These are phyloP conservation scores for Meandrina meandrites DNA, from an alignment of 92 coral and sea anemone genomes.

Conservation along the genomic window DNA sequence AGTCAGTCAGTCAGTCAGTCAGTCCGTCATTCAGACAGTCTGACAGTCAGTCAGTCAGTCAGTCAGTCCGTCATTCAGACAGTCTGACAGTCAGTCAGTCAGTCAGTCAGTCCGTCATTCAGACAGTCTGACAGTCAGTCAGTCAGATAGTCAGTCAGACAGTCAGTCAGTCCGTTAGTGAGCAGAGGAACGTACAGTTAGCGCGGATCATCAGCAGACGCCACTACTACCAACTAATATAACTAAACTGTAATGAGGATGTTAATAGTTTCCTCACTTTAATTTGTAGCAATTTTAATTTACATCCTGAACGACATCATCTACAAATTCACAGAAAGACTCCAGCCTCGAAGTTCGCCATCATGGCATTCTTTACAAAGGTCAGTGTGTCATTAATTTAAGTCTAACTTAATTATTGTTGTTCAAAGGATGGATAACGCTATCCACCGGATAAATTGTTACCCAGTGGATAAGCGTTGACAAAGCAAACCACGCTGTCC, in stretches of 20 bases:
- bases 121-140: too few species aligned
- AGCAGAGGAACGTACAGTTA: not conserved
- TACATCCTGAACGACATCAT: not conserved
- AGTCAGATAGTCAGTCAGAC: too few species aligned
- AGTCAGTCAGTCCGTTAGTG: too few species aligned
- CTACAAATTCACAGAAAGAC: not conserved
- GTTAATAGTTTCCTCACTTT: not conserved
- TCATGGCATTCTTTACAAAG: constrained; percentile 43
- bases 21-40: not conserved
- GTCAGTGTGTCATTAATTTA: not conserved
- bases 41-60: not conserved
- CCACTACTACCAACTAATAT: not conserved
- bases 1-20: not conserved
- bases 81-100: not conserved
- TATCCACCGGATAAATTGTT: too few species aligned
- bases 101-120: not conserved
- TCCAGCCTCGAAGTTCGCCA: not conserved
- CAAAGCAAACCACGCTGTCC: too few species aligned
- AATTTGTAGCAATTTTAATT: not conserved
- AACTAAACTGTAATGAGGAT: not conserved
- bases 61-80: not conserved
- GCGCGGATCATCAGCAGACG: not conserved
- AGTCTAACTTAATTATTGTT: too few species aligned
- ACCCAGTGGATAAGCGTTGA: too few species aligned
- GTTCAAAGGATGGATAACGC: too few species aligned